Percentiles rank a stretch among this genome's conserved stretches.
Conservation (phyloP, 2,113 vertebrate species). For the Empidonax alnorum region DNA sequence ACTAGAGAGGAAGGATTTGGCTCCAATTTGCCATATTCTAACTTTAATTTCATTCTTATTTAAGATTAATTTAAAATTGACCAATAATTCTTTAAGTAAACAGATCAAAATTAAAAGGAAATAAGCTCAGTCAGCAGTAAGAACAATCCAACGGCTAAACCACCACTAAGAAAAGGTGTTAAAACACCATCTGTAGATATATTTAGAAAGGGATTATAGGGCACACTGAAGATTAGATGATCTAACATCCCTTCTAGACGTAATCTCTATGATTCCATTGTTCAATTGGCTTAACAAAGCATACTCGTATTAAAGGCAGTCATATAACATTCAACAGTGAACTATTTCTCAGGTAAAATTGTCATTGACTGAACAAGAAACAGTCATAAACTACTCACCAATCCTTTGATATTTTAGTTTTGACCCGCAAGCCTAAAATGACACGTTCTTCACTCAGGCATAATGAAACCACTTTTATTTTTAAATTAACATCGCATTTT, state of each 20-base stretch:
- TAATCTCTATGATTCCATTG: constrained; percentile 38
- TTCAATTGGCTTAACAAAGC: constrained; percentile 20
- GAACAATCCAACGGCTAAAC: constrained; percentile 44
- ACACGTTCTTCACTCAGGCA: not conserved
- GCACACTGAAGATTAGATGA: constrained; percentile 53
- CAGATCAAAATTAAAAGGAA: constrained; percentile 57
- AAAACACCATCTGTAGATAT: constrained; percentile 58
- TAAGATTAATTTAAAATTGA: constrained; percentile 67
- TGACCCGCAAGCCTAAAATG: not conserved
- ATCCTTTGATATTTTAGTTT: not conserved
- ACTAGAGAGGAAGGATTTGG: constrained; percentile 8
- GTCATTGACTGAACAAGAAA: not conserved
- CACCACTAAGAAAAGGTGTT: constrained; percentile 53
- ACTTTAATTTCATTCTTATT: constrained; percentile 49
- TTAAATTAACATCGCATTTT: constrained; percentile 5
- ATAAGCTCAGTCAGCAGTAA: constrained; percentile 52
- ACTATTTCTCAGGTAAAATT: not conserved
- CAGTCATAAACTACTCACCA: not conserved
- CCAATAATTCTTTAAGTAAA: constrained; percentile 62
- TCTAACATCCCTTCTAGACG: constrained; percentile 28
- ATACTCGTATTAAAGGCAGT: not conserved
- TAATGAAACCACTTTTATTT: not conserved
- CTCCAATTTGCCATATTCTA: constrained; percentile 3
- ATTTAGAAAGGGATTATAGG: constrained; percentile 61
- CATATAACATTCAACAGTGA: not conserved